phyloP scores from a whole-genome alignment of 2,888 invertebrate genomes.

The Cephus pygmeus region DNA sequence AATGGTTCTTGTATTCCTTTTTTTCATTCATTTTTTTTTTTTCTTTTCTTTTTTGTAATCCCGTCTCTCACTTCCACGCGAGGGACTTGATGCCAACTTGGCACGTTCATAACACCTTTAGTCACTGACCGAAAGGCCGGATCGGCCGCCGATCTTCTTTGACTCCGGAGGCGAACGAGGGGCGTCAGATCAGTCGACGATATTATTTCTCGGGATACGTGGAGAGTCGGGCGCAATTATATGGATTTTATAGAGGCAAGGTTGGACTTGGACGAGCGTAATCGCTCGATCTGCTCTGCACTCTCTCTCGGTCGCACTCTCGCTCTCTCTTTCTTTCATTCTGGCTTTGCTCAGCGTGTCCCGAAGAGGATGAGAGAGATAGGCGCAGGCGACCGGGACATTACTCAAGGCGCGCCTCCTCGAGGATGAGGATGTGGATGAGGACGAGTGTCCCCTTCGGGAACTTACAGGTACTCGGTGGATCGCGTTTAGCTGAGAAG shows the following conservation, averaged over 20 bases:
- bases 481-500: background rate
- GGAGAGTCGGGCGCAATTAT: slow-evolving; percentile 47
- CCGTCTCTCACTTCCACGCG: background rate
- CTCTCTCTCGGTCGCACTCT: slow-evolving; percentile 16
- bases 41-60: background rate
- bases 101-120: background rate
- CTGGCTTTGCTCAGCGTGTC: background rate
- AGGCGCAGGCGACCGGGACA: slow-evolving; percentile 15
- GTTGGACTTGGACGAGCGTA: slow-evolving; percentile 36
- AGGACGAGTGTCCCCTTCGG: slow-evolving; percentile 2
- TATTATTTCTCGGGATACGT: slow-evolving; percentile 34
- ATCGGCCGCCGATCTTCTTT: background rate
- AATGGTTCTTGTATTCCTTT: background rate
- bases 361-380: slow-evolving; percentile 5
- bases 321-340: slow-evolving; percentile 1
- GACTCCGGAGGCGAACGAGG: background rate
- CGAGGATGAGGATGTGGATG: background rate
- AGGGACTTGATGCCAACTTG: background rate
- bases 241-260: slow-evolving; percentile 50
- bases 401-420: slow-evolving; percentile 19
- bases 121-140: background rate
- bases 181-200: slow-evolving; percentile 33
- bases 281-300: slow-evolving; percentile 44
- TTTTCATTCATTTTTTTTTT: no score
- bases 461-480: slow-evolving; percentile 1